Evolutionary conservation across 2,888 invertebrate species (phyloP), one percentile per base, ranked within the genome.

Genomic region (Orthosia gothica): DNA sequence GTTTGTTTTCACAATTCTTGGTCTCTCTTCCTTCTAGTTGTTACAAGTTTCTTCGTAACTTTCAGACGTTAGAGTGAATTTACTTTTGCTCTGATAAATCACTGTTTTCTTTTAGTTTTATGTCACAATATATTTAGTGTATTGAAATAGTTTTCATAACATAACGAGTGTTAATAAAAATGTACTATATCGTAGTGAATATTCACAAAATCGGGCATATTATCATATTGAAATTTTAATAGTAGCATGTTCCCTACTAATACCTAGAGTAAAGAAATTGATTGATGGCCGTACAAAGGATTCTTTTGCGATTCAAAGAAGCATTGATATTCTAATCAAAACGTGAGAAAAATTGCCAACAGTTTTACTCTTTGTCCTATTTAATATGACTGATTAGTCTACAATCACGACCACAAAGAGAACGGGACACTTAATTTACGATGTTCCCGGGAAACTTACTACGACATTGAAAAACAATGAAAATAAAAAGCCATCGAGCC

Each of bases 1-100:
- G 94, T 94, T 95, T 94, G 94, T 93, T 93, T 90, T 92, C 89
- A 85, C 89, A 92, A 90, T 93, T 94, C 90, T 92, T 91, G 89
- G 90, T 92, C 92, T 92, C 90, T 91, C 89, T 91, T 92, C 91
- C 91, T 90, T 92, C 88, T 91, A 88, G 88, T 93, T 92, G 91
- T 93, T 93, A 91, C 87, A 91, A 94, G 92, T 93, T 93, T 91
- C 89, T 90, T 90, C 89, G 88, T 88, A 91, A 91, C 85, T 90
- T 70, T 74, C 76, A 84, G 85, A 85, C 79, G 87, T 85, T 89
- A 83, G 85, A 83, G 86, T 82, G 74, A 78, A 79, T 87, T 86
- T 85, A 79, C 62, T 88, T 89, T 85, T 83, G 59, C 59, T 58
- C 50, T 61, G 55, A 71, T 66, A 65, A 67, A 23, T 64, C 45